These are phyloP conservation scores for Thereva unica DNA, from an alignment of 2,888 invertebrate species.

Conservation along the genomic window DNA sequence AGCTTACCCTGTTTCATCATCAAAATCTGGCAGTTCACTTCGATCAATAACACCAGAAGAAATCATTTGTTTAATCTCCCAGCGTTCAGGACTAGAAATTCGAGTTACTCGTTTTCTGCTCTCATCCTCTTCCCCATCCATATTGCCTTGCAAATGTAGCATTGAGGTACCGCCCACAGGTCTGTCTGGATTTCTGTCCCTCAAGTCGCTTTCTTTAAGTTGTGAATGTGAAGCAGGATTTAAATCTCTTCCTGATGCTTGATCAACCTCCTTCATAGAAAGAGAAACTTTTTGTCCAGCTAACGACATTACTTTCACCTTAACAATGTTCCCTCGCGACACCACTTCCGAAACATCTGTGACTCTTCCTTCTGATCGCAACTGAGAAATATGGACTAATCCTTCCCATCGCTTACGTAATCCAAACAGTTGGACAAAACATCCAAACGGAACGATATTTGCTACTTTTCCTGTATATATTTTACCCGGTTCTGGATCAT, in stretches of 20 bases:
- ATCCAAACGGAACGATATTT: constrained; percentile 96
- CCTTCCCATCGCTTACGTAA: constrained; percentile 91
- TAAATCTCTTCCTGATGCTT: constrained; percentile 89
- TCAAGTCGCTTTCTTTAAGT: constrained; percentile 61
- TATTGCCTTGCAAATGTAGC: constrained; percentile 61
- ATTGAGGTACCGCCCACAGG: constrained; percentile 70
- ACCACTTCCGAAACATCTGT: constrained; percentile 94
- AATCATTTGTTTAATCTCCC: constrained; percentile 98
- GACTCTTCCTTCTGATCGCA: constrained; percentile 90
- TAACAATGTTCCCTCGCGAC: constrained; percentile 83
- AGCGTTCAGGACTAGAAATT: constrained; percentile 93
- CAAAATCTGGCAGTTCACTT: constrained; percentile 95
- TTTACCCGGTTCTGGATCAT: constrained; percentile 78
- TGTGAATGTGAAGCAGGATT: constrained; percentile 80
- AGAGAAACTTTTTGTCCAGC: constrained; percentile 95
- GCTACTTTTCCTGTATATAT: constrained; percentile 94
- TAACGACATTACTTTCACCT: constrained; percentile 88
- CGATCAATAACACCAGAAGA: constrained; percentile 90
- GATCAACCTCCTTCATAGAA: constrained; percentile 98
- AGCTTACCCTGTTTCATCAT: constrained; percentile 87
- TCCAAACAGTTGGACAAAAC: constrained; percentile 95
- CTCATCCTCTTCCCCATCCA: constrained; percentile 79
- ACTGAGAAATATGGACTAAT: constrained; percentile 93
- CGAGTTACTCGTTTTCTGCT: constrained; percentile 84
- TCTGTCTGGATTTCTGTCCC: constrained; percentile 88